These are phyloP conservation scores for Ptiloglossa arizonensis DNA, from an alignment of 1,140 invertebrate species.

Conservation along the genomic window DNA sequence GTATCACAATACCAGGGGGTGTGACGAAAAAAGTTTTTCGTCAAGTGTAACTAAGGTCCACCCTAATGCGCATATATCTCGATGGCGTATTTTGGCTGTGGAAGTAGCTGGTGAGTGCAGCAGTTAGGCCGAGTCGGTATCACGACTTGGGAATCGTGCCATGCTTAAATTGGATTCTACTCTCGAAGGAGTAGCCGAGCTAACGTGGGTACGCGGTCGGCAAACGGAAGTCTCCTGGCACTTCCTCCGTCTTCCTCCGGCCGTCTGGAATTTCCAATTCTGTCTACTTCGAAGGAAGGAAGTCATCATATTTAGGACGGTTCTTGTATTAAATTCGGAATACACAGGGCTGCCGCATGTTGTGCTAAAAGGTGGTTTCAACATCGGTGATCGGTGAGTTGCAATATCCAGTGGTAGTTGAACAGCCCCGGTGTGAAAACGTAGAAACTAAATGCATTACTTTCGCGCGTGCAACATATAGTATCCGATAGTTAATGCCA, in stretches of 20 bases:
- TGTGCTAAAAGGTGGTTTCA: neutral
- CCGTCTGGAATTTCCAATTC: slow-evolving; percentile 70
- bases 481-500: too few relatives aligned
- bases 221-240: slow-evolving; percentile 65
- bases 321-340: slow-evolving; percentile 61
- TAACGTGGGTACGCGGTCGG: slow-evolving; percentile 59
- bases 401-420: neutral
- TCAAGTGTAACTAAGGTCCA: too few relatives aligned
- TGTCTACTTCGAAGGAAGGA: slow-evolving; percentile 50
- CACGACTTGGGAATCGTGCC: slow-evolving; percentile 66
- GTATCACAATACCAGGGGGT: too few relatives aligned
- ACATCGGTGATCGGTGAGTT: neutral
- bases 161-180: slow-evolving; percentile 72
- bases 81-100: slow-evolving; percentile 19
- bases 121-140: slow-evolving; percentile 52
- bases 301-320: slow-evolving; percentile 64
- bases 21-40: too few relatives aligned
- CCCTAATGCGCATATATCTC: too few relatives aligned
- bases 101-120: slow-evolving; percentile 33
- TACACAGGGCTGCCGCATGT: neutral
- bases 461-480: too few relatives aligned
- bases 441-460: too few relatives aligned
- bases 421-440: neutral
- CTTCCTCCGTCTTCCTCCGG: slow-evolving; percentile 56
- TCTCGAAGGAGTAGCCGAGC: slow-evolving; percentile 61